Percentiles rank a stretch among this genome's conserved stretches.
phyloP scores from a whole-genome alignment of 2,888 invertebrate genomes.

The Ophonus ardosiacus region DNA sequence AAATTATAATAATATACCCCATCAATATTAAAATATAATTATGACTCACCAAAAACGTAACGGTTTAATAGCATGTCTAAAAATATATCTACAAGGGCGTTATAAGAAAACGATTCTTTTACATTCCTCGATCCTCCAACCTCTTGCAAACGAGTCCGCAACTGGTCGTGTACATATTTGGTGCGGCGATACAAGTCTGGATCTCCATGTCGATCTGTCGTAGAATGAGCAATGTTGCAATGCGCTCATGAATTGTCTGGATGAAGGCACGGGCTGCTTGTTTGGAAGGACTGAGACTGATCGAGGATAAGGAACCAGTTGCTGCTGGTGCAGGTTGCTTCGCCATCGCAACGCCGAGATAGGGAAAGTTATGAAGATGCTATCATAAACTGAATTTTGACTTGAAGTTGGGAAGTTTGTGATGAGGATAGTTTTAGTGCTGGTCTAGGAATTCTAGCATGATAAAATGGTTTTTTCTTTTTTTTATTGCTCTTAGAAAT shows the following conservation, averaged over 20 bases:
- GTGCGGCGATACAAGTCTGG: not conserved
- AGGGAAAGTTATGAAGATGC: not conserved
- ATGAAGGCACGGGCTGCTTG: not conserved
- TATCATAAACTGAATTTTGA: not conserved
- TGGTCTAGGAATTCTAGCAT: no score
- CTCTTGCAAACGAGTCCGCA: not conserved
- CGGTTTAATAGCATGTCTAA: no score
- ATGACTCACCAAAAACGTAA: no score
- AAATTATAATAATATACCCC: no score
- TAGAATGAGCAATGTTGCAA: not conserved
- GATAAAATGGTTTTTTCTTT: no score
- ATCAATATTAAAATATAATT: no score
- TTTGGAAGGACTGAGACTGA: not conserved
- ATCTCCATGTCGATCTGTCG: not conserved
- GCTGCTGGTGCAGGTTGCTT: not conserved
- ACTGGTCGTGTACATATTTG: not conserved
- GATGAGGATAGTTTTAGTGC: not conserved
- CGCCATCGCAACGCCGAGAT: not conserved
- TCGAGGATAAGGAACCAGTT: not conserved
- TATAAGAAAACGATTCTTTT: not conserved
- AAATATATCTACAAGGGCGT: not conserved
- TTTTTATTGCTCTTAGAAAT: no score
- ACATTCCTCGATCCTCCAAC: not conserved
- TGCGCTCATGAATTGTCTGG: not conserved
- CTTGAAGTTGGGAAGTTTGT: not conserved